phyloP scores from a whole-genome alignment of 2,113 vertebrate species.

The Lucifuga dentata region DNA sequence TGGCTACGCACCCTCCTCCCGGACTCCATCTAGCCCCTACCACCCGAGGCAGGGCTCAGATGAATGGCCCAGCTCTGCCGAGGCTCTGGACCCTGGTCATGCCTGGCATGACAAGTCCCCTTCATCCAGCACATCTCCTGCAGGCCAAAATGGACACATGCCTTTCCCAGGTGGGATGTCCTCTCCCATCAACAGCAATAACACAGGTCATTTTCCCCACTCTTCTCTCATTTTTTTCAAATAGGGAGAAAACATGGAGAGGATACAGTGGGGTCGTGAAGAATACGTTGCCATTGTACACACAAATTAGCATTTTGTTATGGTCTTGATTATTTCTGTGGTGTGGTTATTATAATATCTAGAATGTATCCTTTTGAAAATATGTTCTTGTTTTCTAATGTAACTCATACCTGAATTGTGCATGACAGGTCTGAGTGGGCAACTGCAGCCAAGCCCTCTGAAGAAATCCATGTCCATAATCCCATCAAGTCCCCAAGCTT shows the following conservation, averaged over 20 bases:
- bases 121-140: conserved; percentile 81
- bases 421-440: conserved; percentile 81
- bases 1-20: conserved; percentile 79
- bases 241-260: neutral
- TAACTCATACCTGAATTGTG: conserved; percentile 6
- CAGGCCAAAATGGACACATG: conserved; percentile 91
- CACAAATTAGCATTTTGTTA: neutral
- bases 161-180: conserved; percentile 87
- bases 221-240: neutral
- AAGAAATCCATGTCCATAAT: conserved; percentile 91
- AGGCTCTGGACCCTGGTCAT: conserved; percentile 84
- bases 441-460: conserved; percentile 90
- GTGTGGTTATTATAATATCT: too few relatives aligned
- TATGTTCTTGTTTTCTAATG: neutral
- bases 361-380: too few relatives aligned
- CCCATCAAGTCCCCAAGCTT: conserved; percentile 86
- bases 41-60: conserved; percentile 90
- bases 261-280: neutral
- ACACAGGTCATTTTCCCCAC: conserved; percentile 80
- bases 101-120: conserved; percentile 90
- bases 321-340: neutral
- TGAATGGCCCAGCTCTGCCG: conserved; percentile 88
- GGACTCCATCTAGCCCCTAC: conserved; percentile 82
- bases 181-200: conserved; percentile 88
- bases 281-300: neutral